A percentile compares a stretch with the other conserved stretches of the same genome.
Evolutionary conservation across 2,797 vertebrate genomes (phyloP).

Genomic region (Brachyrhaphis roseni): DNA sequence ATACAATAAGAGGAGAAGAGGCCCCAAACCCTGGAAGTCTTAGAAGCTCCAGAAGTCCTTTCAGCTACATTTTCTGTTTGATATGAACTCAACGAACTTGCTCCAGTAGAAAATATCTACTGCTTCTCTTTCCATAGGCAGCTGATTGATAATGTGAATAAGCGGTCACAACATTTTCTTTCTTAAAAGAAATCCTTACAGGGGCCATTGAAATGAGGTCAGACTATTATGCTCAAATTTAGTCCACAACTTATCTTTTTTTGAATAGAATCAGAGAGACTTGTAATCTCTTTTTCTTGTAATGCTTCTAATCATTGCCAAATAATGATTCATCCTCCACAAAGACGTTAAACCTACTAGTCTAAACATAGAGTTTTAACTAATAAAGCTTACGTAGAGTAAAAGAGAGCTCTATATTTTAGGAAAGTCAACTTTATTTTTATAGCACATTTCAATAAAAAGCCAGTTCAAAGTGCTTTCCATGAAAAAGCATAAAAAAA

Average conservation of each 20-base stretch:
- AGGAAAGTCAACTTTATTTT: neutral
- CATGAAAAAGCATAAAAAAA: neutral
- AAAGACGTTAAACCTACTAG: neutral
- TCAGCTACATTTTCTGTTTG: conserved; percentile 20
- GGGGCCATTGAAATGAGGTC: neutral
- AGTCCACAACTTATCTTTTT: neutral
- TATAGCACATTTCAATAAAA: neutral
- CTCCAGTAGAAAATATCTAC: neutral
- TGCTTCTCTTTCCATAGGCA: conserved; percentile 15
- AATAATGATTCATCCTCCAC: neutral
- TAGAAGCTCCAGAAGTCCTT: conserved; percentile 32
- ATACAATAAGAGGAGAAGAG: conserved; percentile 40
- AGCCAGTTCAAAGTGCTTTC: neutral
- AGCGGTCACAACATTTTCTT: neutral
- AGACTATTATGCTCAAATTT: neutral
- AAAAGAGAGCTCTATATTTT: neutral
- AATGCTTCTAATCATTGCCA: neutral
- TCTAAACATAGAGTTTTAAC: neutral
- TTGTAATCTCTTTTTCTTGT: neutral
- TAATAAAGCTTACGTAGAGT: neutral
- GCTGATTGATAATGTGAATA: neutral
- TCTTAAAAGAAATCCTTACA: neutral
- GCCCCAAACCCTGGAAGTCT: conserved; percentile 31
- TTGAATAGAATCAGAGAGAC: neutral
- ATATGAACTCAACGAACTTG: conserved; percentile 28